Percentiles rank a stretch among this genome's conserved stretches.
Evolutionary conservation across 1,140 invertebrate genomes (phyloP).

Genomic region (Andricus grossulariae): DNA sequence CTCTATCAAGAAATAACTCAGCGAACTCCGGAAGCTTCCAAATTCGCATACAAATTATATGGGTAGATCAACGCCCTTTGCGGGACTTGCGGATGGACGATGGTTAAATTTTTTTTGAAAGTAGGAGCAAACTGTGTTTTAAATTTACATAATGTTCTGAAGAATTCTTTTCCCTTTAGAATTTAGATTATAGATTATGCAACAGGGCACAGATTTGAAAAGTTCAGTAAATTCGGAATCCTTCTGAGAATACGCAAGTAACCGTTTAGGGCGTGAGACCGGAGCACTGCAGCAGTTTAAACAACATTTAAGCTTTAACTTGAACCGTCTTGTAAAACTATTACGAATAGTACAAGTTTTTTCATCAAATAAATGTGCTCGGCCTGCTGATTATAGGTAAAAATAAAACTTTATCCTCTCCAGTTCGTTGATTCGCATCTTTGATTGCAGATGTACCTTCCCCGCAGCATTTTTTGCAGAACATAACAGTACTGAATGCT

Average conservation of each 20-base stretch:
- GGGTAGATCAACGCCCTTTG: too few species aligned
- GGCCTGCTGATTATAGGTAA: slow-evolving; percentile 16
- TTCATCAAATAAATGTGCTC: slow-evolving; percentile 3
- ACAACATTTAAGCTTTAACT: not conserved
- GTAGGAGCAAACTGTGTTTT: not conserved
- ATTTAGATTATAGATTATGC: not conserved
- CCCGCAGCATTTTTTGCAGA: not conserved
- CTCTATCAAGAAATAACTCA: too few species aligned
- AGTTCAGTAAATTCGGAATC: slow-evolving; percentile 12
- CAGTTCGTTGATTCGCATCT: slow-evolving; percentile 2
- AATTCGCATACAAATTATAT: too few species aligned
- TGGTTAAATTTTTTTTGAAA: too few species aligned
- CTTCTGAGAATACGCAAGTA: slow-evolving; percentile 18
- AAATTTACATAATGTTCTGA: not conserved
- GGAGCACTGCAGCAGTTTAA: not conserved
- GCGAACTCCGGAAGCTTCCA: too few species aligned
- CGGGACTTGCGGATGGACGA: too few species aligned
- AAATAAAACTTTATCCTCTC: slow-evolving; percentile 12
- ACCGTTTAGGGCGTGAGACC: not conserved
- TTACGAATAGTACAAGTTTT: slow-evolving; percentile 22
- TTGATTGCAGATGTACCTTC: slow-evolving; percentile 11
- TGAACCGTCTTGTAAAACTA: not conserved
- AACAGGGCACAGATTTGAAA: not conserved
- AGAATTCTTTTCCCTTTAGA: not conserved
- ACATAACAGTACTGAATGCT: not conserved